Evolutionary conservation across 2,888 invertebrate genomes (phyloP).

Genomic region (Selenia dentaria): DNA sequence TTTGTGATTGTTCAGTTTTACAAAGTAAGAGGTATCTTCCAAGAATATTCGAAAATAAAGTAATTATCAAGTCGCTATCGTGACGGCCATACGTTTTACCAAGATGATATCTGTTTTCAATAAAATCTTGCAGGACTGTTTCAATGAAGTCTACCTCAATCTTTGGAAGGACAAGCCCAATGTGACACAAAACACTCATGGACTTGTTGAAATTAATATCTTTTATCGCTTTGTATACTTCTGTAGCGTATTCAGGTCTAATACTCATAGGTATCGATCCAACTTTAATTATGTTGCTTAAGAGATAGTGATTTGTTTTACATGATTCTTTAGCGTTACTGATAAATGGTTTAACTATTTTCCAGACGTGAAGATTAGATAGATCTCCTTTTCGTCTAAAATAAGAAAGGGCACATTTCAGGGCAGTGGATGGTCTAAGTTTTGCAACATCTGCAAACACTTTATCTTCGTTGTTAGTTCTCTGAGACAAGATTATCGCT

Average conservation of each 20-base stretch:
- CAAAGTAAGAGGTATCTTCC: conserved; percentile 52
- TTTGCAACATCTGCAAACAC: conserved; percentile 38
- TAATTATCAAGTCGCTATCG: neutral
- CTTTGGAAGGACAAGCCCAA: conserved; percentile 30
- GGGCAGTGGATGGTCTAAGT: conserved; percentile 42
- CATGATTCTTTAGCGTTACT: conserved; percentile 29
- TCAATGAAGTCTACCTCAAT: conserved; percentile 8
- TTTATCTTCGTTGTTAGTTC: conserved; percentile 34
- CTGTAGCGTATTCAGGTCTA: conserved; percentile 48
- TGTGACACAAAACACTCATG: conserved; percentile 33
- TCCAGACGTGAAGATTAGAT: conserved; percentile 49
- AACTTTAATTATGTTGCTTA: conserved; percentile 24
- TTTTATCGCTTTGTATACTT: conserved; percentile 40
- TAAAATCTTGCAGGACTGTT: neutral
- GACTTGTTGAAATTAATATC: conserved; percentile 29
- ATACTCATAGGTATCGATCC: conserved; percentile 43
- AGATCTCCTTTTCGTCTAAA: conserved; percentile 31
- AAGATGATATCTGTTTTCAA: conserved; percentile 1
- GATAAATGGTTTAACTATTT: conserved; percentile 45
- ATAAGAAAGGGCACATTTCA: conserved; percentile 46
- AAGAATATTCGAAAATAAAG: conserved; percentile 44
- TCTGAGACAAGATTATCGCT: conserved; percentile 45
- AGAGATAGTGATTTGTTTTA: conserved; percentile 16
- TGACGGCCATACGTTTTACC: conserved; percentile 26
- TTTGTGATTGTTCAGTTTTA: conserved; percentile 40